Conservation (phyloP, 1,140 invertebrate genomes). For the Calosoma granatense region DNA sequence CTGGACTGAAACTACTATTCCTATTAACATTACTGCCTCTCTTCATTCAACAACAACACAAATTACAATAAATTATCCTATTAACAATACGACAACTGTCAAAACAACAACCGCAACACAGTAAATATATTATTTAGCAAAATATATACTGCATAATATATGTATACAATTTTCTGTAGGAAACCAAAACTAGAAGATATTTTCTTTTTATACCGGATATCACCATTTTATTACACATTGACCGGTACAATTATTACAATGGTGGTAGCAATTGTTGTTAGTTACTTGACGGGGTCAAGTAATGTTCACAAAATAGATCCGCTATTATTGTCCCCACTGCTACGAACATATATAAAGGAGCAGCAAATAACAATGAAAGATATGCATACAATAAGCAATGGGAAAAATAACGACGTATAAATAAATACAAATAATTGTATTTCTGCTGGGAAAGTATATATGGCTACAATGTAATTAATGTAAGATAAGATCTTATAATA, state of each 20-base stretch:
- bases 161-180: neutral
- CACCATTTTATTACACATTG: conserved; percentile 40
- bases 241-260: conserved; percentile 34
- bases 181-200: neutral
- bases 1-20: too few species aligned
- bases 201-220: conserved; percentile 24
- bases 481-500: too few species aligned
- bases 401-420: neutral
- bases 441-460: too few species aligned
- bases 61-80: too few species aligned
- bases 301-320: neutral
- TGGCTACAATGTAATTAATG: too few species aligned
- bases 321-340: neutral
- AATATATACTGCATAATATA: neutral
- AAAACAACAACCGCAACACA: neutral
- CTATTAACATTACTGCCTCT: too few species aligned
- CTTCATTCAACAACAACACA: too few species aligned
- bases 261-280: conserved; percentile 35
- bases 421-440: neutral
- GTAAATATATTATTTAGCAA: neutral
- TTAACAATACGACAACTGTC: neutral
- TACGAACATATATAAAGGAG: neutral
- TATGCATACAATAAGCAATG: neutral
- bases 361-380: neutral
- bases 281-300: conserved; percentile 33